Evolutionary conservation across 2,113 vertebrate species (phyloP).

Genomic region (Hassar affinis): DNA sequence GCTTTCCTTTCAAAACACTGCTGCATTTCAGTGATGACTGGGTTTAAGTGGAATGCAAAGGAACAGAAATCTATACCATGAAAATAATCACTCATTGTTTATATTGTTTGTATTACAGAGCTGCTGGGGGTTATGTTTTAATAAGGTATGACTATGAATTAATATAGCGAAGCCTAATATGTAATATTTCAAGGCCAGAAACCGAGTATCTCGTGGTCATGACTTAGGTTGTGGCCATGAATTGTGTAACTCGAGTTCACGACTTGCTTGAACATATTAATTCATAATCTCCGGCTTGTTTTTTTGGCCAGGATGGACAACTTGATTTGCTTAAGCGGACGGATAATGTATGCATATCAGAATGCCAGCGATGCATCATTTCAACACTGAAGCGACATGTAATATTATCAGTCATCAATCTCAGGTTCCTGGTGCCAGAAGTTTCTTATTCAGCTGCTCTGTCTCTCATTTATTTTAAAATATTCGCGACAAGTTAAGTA

Average conservation of each 20-base stretch:
- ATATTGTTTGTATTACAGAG: not conserved
- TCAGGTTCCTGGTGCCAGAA: not conserved
- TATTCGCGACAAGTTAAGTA: not conserved
- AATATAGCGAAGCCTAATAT: not conserved
- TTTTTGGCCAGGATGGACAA: not conserved
- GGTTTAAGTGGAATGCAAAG: not conserved
- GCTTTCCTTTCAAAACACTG: slow-evolving; percentile 3
- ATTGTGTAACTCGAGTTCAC: not conserved
- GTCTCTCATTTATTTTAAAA: not conserved
- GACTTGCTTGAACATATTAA: not conserved
- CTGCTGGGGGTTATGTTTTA: not conserved
- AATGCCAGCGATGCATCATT: too few relatives aligned
- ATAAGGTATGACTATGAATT: not conserved
- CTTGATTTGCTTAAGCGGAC: not conserved
- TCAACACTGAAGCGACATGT: too few relatives aligned
- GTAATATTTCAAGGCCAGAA: slow-evolving; percentile 24
- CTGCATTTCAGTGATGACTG: not conserved
- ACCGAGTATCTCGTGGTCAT: not conserved
- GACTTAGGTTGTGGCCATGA: not conserved
- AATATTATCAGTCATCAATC: not conserved
- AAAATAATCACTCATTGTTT: not conserved
- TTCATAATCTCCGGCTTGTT: not conserved
- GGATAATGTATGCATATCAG: not conserved
- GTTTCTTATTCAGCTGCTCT: not conserved
- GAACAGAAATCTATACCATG: not conserved